phyloP scores from a whole-genome alignment of 1,140 invertebrate species.

The Pararge aegeria region DNA sequence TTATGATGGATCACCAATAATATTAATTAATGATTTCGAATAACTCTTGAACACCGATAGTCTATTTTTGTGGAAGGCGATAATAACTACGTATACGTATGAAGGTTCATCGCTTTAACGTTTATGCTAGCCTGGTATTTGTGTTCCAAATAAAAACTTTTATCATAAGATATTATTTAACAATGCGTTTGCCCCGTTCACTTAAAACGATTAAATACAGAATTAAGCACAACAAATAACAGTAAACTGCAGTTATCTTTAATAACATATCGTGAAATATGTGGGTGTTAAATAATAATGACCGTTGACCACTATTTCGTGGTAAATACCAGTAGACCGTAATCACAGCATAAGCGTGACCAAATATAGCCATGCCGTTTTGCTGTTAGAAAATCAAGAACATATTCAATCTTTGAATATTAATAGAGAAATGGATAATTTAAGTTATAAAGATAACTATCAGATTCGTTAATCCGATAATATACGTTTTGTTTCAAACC shows the following conservation, averaged over 20 bases:
- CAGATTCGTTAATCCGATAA: slow-evolving; percentile 1
- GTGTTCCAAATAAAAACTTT: too few relatives aligned
- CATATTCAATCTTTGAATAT: slow-evolving; percentile 15
- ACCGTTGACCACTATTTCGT: slow-evolving; percentile 9
- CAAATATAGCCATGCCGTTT: slow-evolving; percentile 8
- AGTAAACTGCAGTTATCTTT: not conserved
- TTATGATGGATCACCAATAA: too few relatives aligned
- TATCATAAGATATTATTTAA: too few relatives aligned
- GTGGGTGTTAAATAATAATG: slow-evolving; percentile 12
- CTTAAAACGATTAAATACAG: not conserved
- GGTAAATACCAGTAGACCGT: not conserved
- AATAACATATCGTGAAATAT: slow-evolving; percentile 2
- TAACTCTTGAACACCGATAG: too few relatives aligned
- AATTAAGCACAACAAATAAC: not conserved
- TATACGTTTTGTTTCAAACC: slow-evolving; percentile 3
- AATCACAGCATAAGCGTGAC: not conserved
- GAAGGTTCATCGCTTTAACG: too few relatives aligned
- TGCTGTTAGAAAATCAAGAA: slow-evolving; percentile 11
- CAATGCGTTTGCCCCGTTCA: not conserved
- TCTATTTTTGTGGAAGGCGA: too few relatives aligned
- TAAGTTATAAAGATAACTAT: slow-evolving; percentile 1
- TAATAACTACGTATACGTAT: too few relatives aligned
- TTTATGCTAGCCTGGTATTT: too few relatives aligned
- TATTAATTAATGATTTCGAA: too few relatives aligned
- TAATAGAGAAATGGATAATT: slow-evolving; percentile 8